Percentiles rank a stretch among this genome's conserved stretches.
phyloP scores from a whole-genome alignment of 2,113 vertebrate genomes.

The Rana temporaria region DNA sequence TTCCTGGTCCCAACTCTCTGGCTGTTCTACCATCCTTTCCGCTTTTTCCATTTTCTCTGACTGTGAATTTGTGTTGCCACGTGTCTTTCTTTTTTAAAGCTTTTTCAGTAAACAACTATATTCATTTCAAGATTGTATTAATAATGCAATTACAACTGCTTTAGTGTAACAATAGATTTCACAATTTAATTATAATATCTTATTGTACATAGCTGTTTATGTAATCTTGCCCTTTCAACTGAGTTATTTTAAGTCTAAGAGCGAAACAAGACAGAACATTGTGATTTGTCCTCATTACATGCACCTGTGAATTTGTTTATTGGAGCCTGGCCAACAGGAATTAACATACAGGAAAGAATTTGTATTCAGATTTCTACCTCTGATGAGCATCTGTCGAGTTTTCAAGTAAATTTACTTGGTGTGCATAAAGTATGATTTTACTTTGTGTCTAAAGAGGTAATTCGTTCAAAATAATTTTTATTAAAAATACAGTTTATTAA shows the following conservation, averaged over 20 bases:
- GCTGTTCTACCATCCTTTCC: no score
- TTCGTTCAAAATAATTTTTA: no score
- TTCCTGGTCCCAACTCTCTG: no score
- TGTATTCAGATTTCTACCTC: background rate
- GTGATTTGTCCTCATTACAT: conserved; percentile 27
- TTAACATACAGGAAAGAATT: background rate
- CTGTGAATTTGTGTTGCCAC: no score
- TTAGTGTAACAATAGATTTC: background rate
- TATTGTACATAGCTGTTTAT: background rate
- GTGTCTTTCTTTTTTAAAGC: no score
- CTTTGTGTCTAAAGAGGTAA: no score
- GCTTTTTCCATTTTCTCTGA: no score
- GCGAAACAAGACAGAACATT: background rate
- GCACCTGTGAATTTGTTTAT: conserved; percentile 18
- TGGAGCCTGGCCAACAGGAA: background rate
- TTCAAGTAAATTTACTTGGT: background rate
- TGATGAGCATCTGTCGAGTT: background rate
- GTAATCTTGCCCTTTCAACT: conserved; percentile 8
- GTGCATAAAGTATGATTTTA: no score
- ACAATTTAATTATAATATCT: conserved; percentile 9
- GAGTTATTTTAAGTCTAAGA: conserved; percentile 2
- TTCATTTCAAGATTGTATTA: no score
- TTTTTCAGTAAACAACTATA: no score
- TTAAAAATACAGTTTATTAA: no score
- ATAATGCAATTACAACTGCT: no score